Conservation (phyloP, 2,888 invertebrate species). For the Serripes groenlandicus region DNA sequence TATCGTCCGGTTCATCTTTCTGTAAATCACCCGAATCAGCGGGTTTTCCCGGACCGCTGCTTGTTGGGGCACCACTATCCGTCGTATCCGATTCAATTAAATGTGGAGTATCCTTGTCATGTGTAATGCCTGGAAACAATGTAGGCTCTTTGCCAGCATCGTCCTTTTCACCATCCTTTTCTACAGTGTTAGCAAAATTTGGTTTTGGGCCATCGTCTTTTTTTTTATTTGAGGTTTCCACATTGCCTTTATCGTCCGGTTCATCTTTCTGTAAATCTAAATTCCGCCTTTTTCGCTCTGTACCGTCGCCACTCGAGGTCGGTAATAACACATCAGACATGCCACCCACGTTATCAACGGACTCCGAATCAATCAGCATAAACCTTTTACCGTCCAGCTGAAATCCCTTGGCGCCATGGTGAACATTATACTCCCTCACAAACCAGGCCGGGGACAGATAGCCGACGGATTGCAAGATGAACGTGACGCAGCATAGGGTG, state of each 20-base stretch:
- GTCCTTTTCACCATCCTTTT: too few relatives aligned
- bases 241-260: not conserved
- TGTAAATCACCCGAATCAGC: not conserved
- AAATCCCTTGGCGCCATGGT: not conserved
- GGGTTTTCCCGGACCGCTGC: too few relatives aligned
- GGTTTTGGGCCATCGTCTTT: not conserved
- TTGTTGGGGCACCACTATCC: too few relatives aligned
- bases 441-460: slow-evolving; percentile 59
- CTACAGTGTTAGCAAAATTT: too few relatives aligned
- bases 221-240: not conserved
- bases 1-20: not conserved
- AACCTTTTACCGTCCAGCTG: slow-evolving; percentile 4
- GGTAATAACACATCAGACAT: too few relatives aligned
- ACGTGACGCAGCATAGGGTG: slow-evolving; percentile 22
- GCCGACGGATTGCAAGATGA: slow-evolving; percentile 44
- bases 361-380: not conserved
- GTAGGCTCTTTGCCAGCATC: too few relatives aligned
- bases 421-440: slow-evolving; percentile 13
- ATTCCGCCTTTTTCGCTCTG: too few relatives aligned
- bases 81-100: too few relatives aligned
- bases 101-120: too few relatives aligned
- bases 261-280: not conserved
- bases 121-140: not conserved
- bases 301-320: too few relatives aligned
- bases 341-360: not conserved